Evolutionary conservation across 2,797 vertebrate genomes (phyloP).

Genomic region (Protosalanx chinensis): DNA sequence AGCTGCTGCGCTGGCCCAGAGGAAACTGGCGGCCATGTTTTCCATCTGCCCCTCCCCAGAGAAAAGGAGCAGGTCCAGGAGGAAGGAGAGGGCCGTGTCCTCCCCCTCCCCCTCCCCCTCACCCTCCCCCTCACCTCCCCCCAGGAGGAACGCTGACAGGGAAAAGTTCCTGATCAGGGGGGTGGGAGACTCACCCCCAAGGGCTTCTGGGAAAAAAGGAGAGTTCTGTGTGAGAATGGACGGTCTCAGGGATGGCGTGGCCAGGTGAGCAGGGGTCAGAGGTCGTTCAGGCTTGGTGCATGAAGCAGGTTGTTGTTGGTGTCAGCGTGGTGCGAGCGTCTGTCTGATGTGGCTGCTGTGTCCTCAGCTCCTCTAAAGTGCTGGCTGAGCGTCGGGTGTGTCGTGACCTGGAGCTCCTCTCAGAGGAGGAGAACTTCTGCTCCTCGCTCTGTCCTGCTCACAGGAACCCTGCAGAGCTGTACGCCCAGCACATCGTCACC

Average conservation of each 20-base stretch:
- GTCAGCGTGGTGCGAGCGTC: background rate
- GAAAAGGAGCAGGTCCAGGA: constrained; percentile 79
- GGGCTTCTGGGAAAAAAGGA: constrained; percentile 81
- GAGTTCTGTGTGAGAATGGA: constrained; percentile 88
- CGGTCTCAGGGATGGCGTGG: constrained; percentile 85
- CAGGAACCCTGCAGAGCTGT: constrained; percentile 88
- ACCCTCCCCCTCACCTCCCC: constrained; percentile 69
- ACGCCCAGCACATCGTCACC: constrained; percentile 95
- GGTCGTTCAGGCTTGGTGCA: background rate
- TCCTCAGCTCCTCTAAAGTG: constrained; percentile 82
- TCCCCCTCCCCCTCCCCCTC: constrained; percentile 72
- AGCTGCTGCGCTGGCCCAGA: constrained; percentile 70
- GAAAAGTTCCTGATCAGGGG: constrained; percentile 72
- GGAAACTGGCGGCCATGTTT: constrained; percentile 70
- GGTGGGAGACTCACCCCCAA: constrained; percentile 70
- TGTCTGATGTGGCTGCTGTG: constrained; percentile 10
- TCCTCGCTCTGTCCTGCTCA: constrained; percentile 93
- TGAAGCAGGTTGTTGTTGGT: background rate
- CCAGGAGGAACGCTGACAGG: constrained; percentile 79
- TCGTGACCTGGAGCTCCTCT: constrained; percentile 89
- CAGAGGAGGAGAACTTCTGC: constrained; percentile 91
- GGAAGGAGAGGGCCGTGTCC: constrained; percentile 78
- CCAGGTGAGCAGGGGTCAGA: constrained; percentile 72
- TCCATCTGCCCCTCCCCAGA: constrained; percentile 79
- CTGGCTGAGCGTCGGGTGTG: constrained; percentile 88